These are phyloP conservation scores for Acromyrmex heyeri DNA, from an alignment of 1,140 invertebrate genomes.

Conservation along the genomic window DNA sequence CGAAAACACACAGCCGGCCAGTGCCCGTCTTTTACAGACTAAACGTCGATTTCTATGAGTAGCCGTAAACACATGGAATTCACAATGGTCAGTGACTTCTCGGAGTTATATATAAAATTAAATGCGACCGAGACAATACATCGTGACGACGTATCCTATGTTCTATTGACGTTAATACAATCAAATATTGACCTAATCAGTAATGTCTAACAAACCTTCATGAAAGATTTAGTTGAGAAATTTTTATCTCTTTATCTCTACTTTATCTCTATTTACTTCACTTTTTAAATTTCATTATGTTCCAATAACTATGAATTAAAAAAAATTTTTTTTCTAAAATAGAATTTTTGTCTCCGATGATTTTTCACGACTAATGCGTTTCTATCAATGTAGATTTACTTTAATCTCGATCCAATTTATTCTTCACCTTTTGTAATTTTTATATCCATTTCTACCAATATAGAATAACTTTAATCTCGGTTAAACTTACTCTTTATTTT, in stretches of 20 bases:
- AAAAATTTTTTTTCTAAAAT: not conserved
- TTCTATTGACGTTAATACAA: not conserved
- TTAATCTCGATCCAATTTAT: too few relatives aligned
- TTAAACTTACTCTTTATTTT: too few relatives aligned
- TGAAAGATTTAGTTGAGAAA: not conserved
- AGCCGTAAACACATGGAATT: conserved; percentile 1
- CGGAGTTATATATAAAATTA: conserved; percentile 37
- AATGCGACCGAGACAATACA: conserved; percentile 22
- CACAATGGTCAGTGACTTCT: conserved; percentile 62
- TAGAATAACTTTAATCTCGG: too few relatives aligned
- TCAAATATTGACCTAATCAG: not conserved
- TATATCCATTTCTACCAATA: too few relatives aligned
- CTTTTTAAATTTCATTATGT: not conserved
- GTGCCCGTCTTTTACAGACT: not conserved
- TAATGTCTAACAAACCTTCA: not conserved
- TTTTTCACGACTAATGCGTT: not conserved
- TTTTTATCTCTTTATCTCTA: too few relatives aligned
- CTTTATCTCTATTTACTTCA: not conserved
- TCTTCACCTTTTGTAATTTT: too few relatives aligned
- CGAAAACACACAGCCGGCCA: conserved; percentile 1
- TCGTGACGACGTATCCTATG: not conserved
- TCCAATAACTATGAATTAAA: not conserved
- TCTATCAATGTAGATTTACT: too few relatives aligned
- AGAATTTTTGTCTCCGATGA: not conserved
- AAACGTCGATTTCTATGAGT: conserved; percentile 21